Conservation (phyloP, 2,888 invertebrate species). For the Acronicta alni region DNA sequence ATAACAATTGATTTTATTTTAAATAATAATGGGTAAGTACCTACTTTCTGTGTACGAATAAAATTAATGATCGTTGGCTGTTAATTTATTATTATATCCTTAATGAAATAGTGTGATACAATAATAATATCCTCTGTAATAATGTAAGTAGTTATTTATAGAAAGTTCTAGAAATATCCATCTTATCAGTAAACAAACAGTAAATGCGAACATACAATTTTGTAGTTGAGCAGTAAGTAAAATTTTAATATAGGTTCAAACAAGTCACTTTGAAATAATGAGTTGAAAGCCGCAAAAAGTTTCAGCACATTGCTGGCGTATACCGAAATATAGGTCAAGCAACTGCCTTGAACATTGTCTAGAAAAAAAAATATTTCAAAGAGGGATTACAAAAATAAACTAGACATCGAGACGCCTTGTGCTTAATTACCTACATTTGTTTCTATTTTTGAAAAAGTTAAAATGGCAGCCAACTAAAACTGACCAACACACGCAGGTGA, state of each 20-base stretch:
- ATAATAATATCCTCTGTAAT: too few species aligned
- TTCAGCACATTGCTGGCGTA: slow-evolving; percentile 46
- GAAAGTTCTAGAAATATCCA: neutral
- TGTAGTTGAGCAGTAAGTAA: neutral
- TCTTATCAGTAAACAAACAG: too few species aligned
- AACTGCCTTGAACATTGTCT: slow-evolving; percentile 66
- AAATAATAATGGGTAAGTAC: too few species aligned
- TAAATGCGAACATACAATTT: neutral
- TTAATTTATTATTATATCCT: too few species aligned
- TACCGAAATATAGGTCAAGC: slow-evolving; percentile 71
- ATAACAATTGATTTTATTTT: too few species aligned
- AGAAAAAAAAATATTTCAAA: slow-evolving; percentile 68
- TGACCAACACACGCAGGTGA: slow-evolving; percentile 64
- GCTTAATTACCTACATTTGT: slow-evolving; percentile 74
- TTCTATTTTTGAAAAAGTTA: slow-evolving; percentile 52
- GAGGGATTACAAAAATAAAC: slow-evolving; percentile 68
- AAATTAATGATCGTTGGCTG: too few species aligned
- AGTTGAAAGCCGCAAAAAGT: slow-evolving; percentile 35
- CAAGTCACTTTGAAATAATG: slow-evolving; percentile 25
- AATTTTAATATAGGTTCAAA: slow-evolving; percentile 16
- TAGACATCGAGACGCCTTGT: slow-evolving; percentile 73
- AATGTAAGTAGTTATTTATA: too few species aligned
- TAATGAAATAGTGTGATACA: too few species aligned
- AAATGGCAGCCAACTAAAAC: slow-evolving; percentile 59
- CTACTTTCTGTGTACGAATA: too few species aligned